Conservation (phyloP, 2,888 invertebrate genomes). For the Bhutanitis thaidina region DNA sequence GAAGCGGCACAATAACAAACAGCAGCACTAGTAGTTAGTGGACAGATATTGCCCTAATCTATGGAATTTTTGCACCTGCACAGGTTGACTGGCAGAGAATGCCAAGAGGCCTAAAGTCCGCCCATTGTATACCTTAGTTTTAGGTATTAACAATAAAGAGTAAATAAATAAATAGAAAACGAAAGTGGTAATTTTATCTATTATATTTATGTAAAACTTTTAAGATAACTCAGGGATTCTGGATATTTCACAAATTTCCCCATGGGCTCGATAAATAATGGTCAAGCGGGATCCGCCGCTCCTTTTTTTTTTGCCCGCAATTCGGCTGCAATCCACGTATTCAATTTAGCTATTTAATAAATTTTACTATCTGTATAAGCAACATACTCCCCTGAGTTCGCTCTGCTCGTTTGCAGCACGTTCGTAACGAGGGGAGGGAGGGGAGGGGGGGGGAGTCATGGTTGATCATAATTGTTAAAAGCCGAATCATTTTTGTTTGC, state of each 20-base stretch:
- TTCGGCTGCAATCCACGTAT: constrained; percentile 73
- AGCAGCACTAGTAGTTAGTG: too few relatives aligned
- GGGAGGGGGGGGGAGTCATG: too few relatives aligned
- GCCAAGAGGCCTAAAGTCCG: too few relatives aligned
- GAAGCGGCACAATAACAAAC: too few relatives aligned
- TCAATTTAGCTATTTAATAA: constrained; percentile 63
- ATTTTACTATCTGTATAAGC: constrained; percentile 40
- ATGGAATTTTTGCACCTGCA: too few relatives aligned
- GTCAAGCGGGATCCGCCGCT: constrained; percentile 32
- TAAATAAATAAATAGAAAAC: too few relatives aligned
- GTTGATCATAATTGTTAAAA: constrained; percentile 8
- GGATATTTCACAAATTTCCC: constrained; percentile 22
- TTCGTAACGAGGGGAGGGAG: constrained; percentile 5
- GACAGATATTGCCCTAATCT: too few relatives aligned
- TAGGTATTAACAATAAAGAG: too few relatives aligned
- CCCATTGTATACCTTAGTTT: too few relatives aligned
- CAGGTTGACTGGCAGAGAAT: too few relatives aligned
- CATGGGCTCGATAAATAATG: constrained; percentile 50
- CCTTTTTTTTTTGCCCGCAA: constrained; percentile 38
- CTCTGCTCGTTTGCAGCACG: constrained; percentile 4
- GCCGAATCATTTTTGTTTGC: neutral
- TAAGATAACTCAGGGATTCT: neutral
- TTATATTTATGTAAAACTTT: too few relatives aligned
- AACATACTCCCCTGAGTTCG: constrained; percentile 12
- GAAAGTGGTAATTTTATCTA: too few relatives aligned